Evolutionary conservation across 2,113 vertebrate species (phyloP), one percentile per base, ranked within the genome.

Genomic region (Pseudopipra pipra): DNA sequence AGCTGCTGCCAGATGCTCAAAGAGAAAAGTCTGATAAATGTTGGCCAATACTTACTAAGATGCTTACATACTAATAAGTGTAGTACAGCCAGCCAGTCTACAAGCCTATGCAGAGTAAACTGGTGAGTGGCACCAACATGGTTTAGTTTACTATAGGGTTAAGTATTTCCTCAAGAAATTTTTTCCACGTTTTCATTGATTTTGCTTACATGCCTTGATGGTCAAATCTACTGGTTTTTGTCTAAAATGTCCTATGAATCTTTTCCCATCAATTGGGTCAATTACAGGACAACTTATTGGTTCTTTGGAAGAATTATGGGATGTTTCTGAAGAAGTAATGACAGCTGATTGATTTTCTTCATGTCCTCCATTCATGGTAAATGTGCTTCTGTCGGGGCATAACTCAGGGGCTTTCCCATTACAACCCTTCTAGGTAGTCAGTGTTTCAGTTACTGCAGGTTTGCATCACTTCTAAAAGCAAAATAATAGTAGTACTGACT

Each of bases 341-440:
- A 37, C 78, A 82, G 22, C 22, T 82, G 74, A 93, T 93, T 72
- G 81, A 82, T 94, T 94, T 93, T 90, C 24, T 82, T 27, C 11
- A 19, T 2, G 5, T 78, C 61, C 33, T 74, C 19, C 14, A 11
- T 65, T 87, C 54, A 44, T 5, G 14, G 41, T 49, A 65, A 83
- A 76, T 12, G 28, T 87, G 37, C 37, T 73, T 68, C 28, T 83
- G 17, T 52, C 46, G 79, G 54, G 76, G 31, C 13, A 52, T 83
- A 90, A 73, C 28, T 90, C 44, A 61, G 27, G 27, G 15, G 2
- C 58, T 15, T 79, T 87, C 46, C 44, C 37, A 72, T 87, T 39
- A 56, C 70, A 59, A 22, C 9, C 17, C 75, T 85, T 54, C 44
- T 51, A 73, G 13, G 4, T 33, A 73, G 58, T 28, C 41, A 65